Percentiles rank a stretch among this genome's conserved stretches.
These are phyloP conservation scores for Cisticola juncidis DNA, from an alignment of 2,113 vertebrate genomes.

Conservation along the genomic window DNA sequence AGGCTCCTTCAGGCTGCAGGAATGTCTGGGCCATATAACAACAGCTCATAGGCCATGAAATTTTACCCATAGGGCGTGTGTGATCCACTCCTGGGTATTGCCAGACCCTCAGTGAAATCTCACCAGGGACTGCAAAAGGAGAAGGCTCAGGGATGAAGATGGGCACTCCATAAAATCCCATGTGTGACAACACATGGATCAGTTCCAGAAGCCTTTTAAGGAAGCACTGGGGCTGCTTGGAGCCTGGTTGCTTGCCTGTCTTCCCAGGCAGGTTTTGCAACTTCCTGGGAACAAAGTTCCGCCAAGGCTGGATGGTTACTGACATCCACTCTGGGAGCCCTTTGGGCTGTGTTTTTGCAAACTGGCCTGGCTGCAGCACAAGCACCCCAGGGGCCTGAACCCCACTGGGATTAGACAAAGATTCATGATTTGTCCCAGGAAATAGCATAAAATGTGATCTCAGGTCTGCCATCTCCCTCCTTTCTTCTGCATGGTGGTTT, in stretches of 20 bases:
- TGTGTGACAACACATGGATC: not conserved
- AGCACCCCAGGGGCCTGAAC: not conserved
- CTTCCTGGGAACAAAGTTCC: not conserved
- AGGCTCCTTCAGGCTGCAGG: not conserved
- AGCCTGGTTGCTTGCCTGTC: not conserved
- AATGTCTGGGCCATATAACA: fast-evolving
- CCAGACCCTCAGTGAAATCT: not conserved
- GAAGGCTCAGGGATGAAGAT: not conserved
- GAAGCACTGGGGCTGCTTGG: not conserved
- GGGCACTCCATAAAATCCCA: not conserved
- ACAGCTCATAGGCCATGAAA: not conserved
- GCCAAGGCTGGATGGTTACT: not conserved
- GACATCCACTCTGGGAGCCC: not conserved
- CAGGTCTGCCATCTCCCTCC: not conserved
- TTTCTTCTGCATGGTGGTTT: fast-evolving
- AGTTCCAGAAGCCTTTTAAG: constrained; percentile 6
- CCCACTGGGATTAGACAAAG: not conserved
- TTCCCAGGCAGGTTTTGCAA: constrained; percentile 36
- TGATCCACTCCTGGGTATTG: not conserved
- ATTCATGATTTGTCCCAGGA: not conserved
- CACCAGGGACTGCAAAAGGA: not conserved
- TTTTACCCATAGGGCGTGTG: not conserved
- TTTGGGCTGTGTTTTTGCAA: not conserved
- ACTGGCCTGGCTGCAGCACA: not conserved
- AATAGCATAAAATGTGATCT: not conserved